Conservation (phyloP, 92 coral and sea anemone genomes). For the Porites cylindrica region DNA sequence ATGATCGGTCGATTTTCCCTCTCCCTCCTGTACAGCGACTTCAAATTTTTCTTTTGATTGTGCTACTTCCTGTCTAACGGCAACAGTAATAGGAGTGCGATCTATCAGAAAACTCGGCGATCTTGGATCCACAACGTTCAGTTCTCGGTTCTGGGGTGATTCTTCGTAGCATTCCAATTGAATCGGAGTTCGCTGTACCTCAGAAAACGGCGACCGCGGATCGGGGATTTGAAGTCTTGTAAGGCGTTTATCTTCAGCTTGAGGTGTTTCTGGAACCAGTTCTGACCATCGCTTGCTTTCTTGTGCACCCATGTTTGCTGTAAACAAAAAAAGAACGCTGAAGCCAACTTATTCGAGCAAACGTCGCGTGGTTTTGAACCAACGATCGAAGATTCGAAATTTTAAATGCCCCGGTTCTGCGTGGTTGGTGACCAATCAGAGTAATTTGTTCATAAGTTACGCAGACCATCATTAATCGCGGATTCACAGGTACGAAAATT, state of each 20-base stretch:
- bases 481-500: background rate
- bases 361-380: slow-evolving; percentile 23
- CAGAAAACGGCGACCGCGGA: slow-evolving; percentile 86
- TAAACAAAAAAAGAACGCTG: background rate
- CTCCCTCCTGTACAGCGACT: slow-evolving; percentile 24
- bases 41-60: slow-evolving; percentile 9
- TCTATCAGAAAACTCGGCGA: slow-evolving; percentile 81
- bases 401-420: slow-evolving; percentile 74
- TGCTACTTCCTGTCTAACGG: slow-evolving; percentile 1
- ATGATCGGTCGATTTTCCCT: slow-evolving; percentile 27
- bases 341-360: background rate
- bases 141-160: slow-evolving; percentile 79
- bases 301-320: slow-evolving; percentile 82
- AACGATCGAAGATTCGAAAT: slow-evolving; percentile 69
- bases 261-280: slow-evolving; percentile 77
- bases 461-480: slow-evolving; percentile 18
- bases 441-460: background rate
- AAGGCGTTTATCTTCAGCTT: slow-evolving; percentile 61
- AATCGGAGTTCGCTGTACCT: slow-evolving; percentile 87
- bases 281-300: slow-evolving; percentile 92
- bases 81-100: slow-evolving; percentile 80
- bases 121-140: slow-evolving; percentile 82
- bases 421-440: slow-evolving; percentile 73
- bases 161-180: slow-evolving; percentile 77
- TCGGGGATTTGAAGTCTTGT: slow-evolving; percentile 67